Evolutionary conservation across 2,888 invertebrate genomes (phyloP), one percentile per base, ranked within the genome.

Genomic region (Melinaea menophilus): DNA sequence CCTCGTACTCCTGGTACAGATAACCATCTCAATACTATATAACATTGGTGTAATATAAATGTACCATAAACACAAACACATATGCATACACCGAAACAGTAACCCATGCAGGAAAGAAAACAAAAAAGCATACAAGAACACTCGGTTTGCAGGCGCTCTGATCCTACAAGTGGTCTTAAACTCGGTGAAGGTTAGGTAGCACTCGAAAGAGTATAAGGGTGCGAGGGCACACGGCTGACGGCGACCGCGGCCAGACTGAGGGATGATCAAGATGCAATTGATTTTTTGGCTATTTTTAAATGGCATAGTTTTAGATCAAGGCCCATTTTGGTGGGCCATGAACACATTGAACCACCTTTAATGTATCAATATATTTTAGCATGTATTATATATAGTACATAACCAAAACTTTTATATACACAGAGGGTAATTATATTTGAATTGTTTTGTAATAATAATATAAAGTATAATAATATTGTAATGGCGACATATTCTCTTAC

Each of bases 1-100:
- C 93, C 72, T 94, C 94, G 81, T 94, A 95, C 83, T 95, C 95
- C 94, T 95, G 88, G 68, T 31, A 51, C 11, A 31, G 31, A 51
- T 9, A 51, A 51, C 2, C 3, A 7, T 51, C 51, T 51, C 31
- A 51, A 51, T 31, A 51, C 51, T 31, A 41, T 41, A 11, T 7
- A 22, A 59, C 55, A 13, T 7, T 51, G 34, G 1, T 12, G 41
- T n/a, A 56, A 31, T 11, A 31, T 9, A 41, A 9, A 45, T 54
- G 41, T 22, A 61, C 31, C 11, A 62, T 12, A 41, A 55, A 47
- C 65, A 62, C 67, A 63, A n/a, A 35, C 57, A 58, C 22, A 72
- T 72, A 60, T 51, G 58, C 58, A 64, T 45, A 69, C 56, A 63
- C 33, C 46, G 22, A 58, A 31, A 65, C 41, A 78, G 67, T 41